A percentile compares a stretch with the other conserved stretches of the same genome.
phyloP scores from a whole-genome alignment of 2,888 invertebrate genomes.

The Tyria jacobaeae region DNA sequence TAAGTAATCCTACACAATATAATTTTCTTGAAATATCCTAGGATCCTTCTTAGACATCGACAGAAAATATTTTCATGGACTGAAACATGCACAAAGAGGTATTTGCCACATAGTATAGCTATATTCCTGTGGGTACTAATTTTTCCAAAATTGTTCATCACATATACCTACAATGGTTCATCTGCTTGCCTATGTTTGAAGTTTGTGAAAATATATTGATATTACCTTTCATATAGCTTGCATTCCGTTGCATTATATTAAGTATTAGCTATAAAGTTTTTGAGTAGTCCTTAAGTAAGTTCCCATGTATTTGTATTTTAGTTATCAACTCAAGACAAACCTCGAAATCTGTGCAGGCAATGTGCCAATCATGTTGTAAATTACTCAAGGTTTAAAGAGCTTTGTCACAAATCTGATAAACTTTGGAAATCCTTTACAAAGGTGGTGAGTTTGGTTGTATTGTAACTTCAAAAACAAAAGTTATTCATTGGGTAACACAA shows the following conservation, averaged over 20 bases:
- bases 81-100: not conserved
- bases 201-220: too few species aligned
- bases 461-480: not conserved
- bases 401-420: conserved; percentile 55
- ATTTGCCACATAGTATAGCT: too few species aligned
- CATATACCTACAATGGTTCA: too few species aligned
- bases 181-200: too few species aligned
- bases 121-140: too few species aligned
- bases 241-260: too few species aligned
- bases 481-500: too few species aligned
- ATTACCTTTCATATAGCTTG: too few species aligned
- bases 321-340: conserved; percentile 36
- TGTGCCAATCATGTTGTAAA: conserved; percentile 55
- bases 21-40: not conserved
- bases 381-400: conserved; percentile 58
- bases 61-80: not conserved
- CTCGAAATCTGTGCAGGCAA: conserved; percentile 37
- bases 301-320: conserved; percentile 18
- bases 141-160: too few species aligned
- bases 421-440: conserved; percentile 54
- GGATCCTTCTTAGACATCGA: not conserved
- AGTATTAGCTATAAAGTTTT: too few species aligned
- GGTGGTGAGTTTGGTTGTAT: conserved; percentile 28
- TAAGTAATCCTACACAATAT: conserved; percentile 39
- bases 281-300: not conserved